Evolutionary conservation across 2,797 vertebrate species (phyloP).

Genomic region (Luscinia megarhynchos): DNA sequence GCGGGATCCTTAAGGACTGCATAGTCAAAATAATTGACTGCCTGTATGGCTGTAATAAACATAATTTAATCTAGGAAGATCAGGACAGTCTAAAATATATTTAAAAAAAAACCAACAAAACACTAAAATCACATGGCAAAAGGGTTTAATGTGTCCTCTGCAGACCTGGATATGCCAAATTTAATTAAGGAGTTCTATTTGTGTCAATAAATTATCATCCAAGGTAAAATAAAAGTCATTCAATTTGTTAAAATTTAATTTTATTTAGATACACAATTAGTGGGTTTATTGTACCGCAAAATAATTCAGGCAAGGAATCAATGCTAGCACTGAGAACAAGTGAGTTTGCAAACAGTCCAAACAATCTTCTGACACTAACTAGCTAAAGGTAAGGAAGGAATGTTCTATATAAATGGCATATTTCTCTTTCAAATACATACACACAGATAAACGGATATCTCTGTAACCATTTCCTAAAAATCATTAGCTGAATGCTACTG

Average conservation of each 20-base stretch:
- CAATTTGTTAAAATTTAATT: conserved; percentile 70
- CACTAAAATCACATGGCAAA: conserved; percentile 54
- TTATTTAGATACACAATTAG: conserved; percentile 73
- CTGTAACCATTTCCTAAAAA: conserved; percentile 9
- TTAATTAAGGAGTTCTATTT: conserved; percentile 77
- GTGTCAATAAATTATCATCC: conserved; percentile 76
- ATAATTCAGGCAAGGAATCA: conserved; percentile 74
- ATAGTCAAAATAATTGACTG: conserved; percentile 61
- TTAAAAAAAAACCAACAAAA: not conserved
- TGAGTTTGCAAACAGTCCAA: conserved; percentile 57
- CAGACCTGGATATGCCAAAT: conserved; percentile 56
- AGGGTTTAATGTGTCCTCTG: conserved; percentile 48
- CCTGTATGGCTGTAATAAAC: conserved; percentile 58
- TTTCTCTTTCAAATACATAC: conserved; percentile 28
- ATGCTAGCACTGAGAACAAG: conserved; percentile 46
- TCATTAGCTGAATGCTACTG: conserved; percentile 1
- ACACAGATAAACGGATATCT: not conserved
- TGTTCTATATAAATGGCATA: conserved; percentile 20
- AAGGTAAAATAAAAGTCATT: conserved; percentile 79
- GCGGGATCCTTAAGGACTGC: conserved; percentile 46
- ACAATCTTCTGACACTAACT: conserved; percentile 59
- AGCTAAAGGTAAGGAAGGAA: conserved; percentile 2
- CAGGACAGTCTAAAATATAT: conserved; percentile 47
- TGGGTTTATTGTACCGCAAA: conserved; percentile 64
- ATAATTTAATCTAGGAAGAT: conserved; percentile 67